Evolutionary conservation across 1,140 invertebrate species (phyloP).

Genomic region (Neodiprion lecontei): DNA sequence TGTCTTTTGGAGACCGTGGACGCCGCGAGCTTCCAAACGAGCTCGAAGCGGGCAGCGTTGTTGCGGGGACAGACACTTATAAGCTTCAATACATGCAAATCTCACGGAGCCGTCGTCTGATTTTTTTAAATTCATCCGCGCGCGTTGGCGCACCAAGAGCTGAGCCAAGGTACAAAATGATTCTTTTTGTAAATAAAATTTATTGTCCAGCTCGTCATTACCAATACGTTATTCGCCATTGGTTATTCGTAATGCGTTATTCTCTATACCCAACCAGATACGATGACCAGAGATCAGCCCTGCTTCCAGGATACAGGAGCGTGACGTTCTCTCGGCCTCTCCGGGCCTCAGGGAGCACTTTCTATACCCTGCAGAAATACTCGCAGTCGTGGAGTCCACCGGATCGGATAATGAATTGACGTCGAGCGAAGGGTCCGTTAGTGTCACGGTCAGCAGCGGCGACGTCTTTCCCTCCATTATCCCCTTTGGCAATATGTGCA

Average conservation of each 20-base stretch:
- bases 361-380: conserved; percentile 52
- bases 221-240: not conserved
- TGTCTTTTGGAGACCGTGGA: conserved; percentile 46
- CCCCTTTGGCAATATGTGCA: conserved; percentile 59
- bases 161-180: not conserved
- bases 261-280: conserved; percentile 36
- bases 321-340: conserved; percentile 59
- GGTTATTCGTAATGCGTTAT: not conserved
- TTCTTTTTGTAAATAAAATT: not conserved
- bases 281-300: conserved; percentile 37
- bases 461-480: conserved; percentile 45
- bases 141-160: conserved; percentile 34
- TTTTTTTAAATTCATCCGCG: conserved; percentile 36
- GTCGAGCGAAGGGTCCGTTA: conserved; percentile 46
- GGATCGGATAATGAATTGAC: conserved; percentile 56
- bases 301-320: conserved; percentile 57
- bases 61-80: conserved; percentile 10
- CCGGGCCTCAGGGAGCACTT: conserved; percentile 54
- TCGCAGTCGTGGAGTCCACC: conserved; percentile 58
- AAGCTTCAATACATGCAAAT: conserved; percentile 3
- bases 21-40: conserved; percentile 44
- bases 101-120: conserved; percentile 14
- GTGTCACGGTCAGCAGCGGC: conserved; percentile 43
- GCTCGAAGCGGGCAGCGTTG: conserved; percentile 4
- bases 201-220: not conserved